Evolutionary conservation across 2,888 invertebrate genomes (phyloP).

Genomic region (Agriotes lineatus): DNA sequence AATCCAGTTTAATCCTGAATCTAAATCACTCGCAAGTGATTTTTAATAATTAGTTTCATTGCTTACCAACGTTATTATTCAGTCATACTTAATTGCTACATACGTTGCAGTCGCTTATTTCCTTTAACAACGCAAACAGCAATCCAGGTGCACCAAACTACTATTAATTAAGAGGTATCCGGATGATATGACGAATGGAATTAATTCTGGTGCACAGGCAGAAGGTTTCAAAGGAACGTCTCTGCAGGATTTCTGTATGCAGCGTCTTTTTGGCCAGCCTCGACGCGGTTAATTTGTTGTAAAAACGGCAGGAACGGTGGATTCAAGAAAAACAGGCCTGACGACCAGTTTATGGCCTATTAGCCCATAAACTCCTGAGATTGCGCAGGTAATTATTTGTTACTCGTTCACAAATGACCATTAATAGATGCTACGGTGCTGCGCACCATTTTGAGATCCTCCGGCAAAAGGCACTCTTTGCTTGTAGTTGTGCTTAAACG

Average conservation of each 20-base stretch:
- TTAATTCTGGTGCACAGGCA: not conserved
- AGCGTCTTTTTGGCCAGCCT: not conserved
- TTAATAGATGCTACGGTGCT: constrained; percentile 21
- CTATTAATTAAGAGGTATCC: constrained; percentile 10
- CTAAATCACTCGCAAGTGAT: too few species aligned
- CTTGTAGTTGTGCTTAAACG: constrained; percentile 26
- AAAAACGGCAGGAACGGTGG: constrained; percentile 10
- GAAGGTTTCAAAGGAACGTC: not conserved
- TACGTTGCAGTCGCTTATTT: constrained; percentile 1
- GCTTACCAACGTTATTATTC: too few species aligned
- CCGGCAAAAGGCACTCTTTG: constrained; percentile 11
- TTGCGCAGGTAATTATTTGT: constrained; percentile 21
- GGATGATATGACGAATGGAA: not conserved
- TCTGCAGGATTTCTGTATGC: not conserved
- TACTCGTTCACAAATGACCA: constrained; percentile 26
- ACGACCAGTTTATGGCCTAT: constrained; percentile 16
- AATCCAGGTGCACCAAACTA: constrained; percentile 1
- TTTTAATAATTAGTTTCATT: too few species aligned
- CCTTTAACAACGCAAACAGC: constrained; percentile 10
- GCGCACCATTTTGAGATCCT: constrained; percentile 12
- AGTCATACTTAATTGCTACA: not conserved
- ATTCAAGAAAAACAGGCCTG: constrained; percentile 6
- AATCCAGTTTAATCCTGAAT: too few species aligned
- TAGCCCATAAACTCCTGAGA: constrained; percentile 17
- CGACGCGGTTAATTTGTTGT: constrained; percentile 7